Evolutionary conservation across 2,113 vertebrate genomes (phyloP).

Genomic region (Dryoscopus gambensis): DNA sequence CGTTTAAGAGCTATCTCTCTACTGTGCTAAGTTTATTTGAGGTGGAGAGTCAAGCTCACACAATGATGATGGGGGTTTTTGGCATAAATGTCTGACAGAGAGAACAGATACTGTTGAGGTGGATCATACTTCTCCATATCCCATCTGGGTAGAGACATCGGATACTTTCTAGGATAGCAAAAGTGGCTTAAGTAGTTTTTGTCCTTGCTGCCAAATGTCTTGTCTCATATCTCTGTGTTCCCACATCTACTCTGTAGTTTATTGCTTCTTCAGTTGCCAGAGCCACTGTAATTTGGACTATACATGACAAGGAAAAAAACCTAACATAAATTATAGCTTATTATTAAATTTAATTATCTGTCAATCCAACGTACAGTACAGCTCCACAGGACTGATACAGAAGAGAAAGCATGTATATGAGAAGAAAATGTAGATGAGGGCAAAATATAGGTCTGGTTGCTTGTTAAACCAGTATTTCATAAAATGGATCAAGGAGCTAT

Average conservation of each 20-base stretch:
- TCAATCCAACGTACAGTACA: background rate
- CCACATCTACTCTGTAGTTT: background rate
- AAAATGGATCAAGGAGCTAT: background rate
- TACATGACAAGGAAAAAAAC: background rate
- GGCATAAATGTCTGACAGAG: background rate
- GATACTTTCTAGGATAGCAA: background rate
- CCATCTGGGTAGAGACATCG: background rate
- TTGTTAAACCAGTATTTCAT: background rate
- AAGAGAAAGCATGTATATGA: background rate
- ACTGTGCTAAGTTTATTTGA: background rate
- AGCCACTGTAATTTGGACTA: background rate
- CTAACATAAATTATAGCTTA: background rate
- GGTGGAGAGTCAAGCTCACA: background rate
- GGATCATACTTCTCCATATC: background rate
- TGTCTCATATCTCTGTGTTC: background rate
- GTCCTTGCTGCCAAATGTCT: background rate
- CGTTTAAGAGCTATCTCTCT: background rate
- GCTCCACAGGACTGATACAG: background rate
- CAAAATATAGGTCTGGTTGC: background rate
- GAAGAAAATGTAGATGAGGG: background rate
- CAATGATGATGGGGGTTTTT: background rate
- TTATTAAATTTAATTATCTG: background rate
- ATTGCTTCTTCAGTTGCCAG: background rate
- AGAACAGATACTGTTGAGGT: background rate
- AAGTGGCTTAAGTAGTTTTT: background rate